phyloP scores from a whole-genome alignment of 2,113 vertebrate genomes.

The Myrmecophaga tridactyla region DNA sequence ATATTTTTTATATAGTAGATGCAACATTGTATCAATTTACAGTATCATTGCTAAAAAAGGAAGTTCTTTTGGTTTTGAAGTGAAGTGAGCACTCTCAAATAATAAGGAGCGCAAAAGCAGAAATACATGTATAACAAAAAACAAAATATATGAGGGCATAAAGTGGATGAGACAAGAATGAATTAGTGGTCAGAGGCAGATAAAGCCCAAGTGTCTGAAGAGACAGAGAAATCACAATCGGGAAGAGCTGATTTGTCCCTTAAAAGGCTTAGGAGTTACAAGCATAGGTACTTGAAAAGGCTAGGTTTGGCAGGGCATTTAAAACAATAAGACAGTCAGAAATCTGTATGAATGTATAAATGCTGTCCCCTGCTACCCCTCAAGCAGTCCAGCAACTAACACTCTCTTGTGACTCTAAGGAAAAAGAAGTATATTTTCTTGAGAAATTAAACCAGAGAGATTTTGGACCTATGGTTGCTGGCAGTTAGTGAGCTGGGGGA shows the following conservation, averaged over 20 bases:
- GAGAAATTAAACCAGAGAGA: conserved; percentile 10
- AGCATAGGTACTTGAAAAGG: not conserved
- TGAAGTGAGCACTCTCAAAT: not conserved
- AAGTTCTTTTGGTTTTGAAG: conserved; percentile 42
- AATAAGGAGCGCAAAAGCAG: conserved; percentile 3
- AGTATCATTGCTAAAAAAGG: not conserved
- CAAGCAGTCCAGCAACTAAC: not conserved
- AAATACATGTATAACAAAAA: not conserved
- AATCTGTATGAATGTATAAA: not conserved
- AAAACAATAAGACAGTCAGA: not conserved
- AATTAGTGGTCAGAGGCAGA: not conserved
- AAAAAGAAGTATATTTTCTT: not conserved
- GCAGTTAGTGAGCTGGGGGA: not conserved
- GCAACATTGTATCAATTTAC: not conserved
- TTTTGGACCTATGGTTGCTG: not conserved
- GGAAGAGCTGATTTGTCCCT: not conserved
- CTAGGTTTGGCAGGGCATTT: not conserved
- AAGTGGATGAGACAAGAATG: not conserved
- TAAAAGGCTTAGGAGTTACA: not conserved
- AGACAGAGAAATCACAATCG: not conserved
- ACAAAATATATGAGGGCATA: not conserved
- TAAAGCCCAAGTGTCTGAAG: not conserved
- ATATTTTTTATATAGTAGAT: not conserved
- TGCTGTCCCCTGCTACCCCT: not conserved
- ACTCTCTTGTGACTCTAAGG: not conserved